Conservation (phyloP, 2,888 invertebrate species). For the Strigamia crassipes region DNA sequence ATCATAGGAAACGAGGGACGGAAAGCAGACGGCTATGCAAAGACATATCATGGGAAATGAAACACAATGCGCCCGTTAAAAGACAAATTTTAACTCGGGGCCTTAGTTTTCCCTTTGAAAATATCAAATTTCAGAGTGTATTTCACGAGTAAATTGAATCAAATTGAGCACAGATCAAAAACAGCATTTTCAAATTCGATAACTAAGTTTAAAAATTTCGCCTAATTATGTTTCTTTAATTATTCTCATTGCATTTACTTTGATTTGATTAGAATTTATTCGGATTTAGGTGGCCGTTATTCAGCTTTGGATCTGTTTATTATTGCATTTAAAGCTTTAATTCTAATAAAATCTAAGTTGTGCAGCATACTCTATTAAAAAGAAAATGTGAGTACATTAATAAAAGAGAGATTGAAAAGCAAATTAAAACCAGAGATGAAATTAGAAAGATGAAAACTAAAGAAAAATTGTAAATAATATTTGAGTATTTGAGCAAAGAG, state of each 20-base stretch:
- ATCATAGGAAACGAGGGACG: conserved; percentile 7
- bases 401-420: neutral
- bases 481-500: neutral
- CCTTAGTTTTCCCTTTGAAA: neutral
- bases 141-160: neutral
- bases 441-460: neutral
- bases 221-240: neutral
- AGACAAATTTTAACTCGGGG: neutral
- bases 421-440: neutral
- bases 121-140: neutral
- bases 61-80: conserved; percentile 11
- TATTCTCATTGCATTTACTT: neutral
- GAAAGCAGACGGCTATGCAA: neutral
- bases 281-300: neutral
- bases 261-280: neutral
- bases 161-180: conserved; percentile 6
- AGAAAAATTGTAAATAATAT: conserved; percentile 1
- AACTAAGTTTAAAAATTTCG: neutral
- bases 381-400: neutral
- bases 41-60: conserved; percentile 1
- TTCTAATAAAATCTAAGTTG: conserved; percentile 1
- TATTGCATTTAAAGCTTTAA: neutral
- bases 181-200: neutral
- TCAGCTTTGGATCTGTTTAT: neutral
- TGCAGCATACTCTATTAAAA: conserved; percentile 22